These are phyloP conservation scores for Campaea margaritaria DNA, from an alignment of 2,888 invertebrate genomes.

Conservation along the genomic window DNA sequence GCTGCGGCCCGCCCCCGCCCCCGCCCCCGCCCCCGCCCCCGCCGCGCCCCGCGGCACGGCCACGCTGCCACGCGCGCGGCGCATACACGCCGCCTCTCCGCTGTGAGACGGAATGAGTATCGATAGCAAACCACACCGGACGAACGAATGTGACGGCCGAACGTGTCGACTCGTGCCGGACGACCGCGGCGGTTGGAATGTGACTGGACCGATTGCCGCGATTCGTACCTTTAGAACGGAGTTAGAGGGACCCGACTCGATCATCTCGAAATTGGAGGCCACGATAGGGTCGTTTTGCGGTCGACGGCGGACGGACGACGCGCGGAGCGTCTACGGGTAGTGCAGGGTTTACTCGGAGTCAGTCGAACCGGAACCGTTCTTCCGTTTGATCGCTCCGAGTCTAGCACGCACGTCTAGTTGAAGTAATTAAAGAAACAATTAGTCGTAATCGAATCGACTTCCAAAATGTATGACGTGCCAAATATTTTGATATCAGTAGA, in stretches of 20 bases:
- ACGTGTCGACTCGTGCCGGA: not conserved
- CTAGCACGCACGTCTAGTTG: not conserved
- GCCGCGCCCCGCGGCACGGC: conserved; percentile 13
- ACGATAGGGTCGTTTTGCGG: not conserved
- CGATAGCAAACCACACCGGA: not conserved
- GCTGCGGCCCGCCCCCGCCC: conserved; percentile 59
- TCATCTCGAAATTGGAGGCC: not conserved
- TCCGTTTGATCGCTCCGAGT: no score
- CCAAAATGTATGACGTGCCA: conserved; percentile 10
- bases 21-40: conserved; percentile 23
- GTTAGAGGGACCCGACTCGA: not conserved
- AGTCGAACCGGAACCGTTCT: no score
- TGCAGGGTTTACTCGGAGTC: no score
- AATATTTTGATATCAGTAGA: conserved; percentile 12
- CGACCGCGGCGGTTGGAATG: conserved; percentile 10
- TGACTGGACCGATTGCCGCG: not conserved
- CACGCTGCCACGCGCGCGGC: conserved; percentile 41
- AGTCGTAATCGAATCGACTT: conserved; percentile 38
- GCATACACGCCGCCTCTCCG: conserved; percentile 38
- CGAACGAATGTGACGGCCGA: not conserved
- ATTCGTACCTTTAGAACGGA: not conserved
- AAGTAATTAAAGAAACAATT: not conserved
- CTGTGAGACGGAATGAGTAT: conserved; percentile 18
- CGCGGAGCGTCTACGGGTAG: no score
- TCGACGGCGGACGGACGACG: not conserved